Evolutionary conservation across 2,888 invertebrate genomes (phyloP), one percentile per base, ranked within the genome.

Genomic region (Plemyria rubiginata): DNA sequence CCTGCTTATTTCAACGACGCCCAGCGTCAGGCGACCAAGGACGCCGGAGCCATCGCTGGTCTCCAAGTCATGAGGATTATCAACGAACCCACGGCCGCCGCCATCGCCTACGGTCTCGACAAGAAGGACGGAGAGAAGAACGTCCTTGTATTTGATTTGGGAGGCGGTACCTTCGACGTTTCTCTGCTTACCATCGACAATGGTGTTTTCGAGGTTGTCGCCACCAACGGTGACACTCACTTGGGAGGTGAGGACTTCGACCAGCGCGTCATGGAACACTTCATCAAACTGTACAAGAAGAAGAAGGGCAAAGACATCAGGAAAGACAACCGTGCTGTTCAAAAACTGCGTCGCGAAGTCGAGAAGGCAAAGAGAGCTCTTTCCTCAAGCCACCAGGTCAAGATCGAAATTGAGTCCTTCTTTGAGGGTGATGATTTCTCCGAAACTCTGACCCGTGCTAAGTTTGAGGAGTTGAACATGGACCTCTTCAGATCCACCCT

Each of bases 1-100:
- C 99, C 99, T 7, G 98, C 99, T 29, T 99, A 99, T 90, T 99
- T 99, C 95, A 99, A 99, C 82, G 99, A 99, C 90, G 99, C 99
- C 70, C 99, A 99, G 90, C 96, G 99, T 92, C 99, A 99, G 90
- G 99, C 99, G 32, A 99, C 99, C 60, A 99, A 99, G 86, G 99
- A 99, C 91, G 99, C 99, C 72, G 99, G 99, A 75, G 96, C 96
- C 54, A 99, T 99, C 85, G 97, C 99, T 74, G 96, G 98, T 58
- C 94, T 99, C 57, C 95, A 95, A 70, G 98, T 98, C 3, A 97
- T 98, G 97, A 94, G 99, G 85, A 99, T 99, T 83, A 99, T 99
- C 85, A 99, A 99, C 84, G 99, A 99, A 90, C 98, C 98, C 3
- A 99, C 98, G 1, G 98, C 99, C 12, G 99, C 99, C 54, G 99